Percentiles rank a stretch among this genome's conserved stretches.
Conservation (phyloP, 2,888 invertebrate species). For the Rapana venosa region DNA sequence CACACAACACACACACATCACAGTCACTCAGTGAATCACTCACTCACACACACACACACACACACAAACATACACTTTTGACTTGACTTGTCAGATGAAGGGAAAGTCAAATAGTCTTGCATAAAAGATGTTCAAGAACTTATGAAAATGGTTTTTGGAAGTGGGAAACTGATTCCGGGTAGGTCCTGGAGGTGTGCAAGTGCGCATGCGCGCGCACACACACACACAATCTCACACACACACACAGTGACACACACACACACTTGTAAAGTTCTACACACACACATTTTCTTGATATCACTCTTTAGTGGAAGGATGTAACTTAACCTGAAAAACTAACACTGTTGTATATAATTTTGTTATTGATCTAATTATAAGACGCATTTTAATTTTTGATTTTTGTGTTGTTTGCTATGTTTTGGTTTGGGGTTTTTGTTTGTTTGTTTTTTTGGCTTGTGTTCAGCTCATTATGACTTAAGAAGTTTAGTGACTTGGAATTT, state of each 20-base stretch:
- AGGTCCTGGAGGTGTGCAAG: no score
- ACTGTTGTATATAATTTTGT: not conserved
- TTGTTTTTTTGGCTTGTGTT: not conserved
- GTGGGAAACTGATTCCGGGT: no score
- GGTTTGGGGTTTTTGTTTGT: not conserved
- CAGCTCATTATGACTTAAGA: not conserved
- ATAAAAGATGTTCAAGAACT: no score
- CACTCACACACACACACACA: no score
- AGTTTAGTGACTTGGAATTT: no score
- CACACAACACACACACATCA: no score
- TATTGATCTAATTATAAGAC: not conserved
- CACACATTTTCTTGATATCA: no score
- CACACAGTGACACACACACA: not conserved
- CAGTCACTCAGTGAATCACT: no score
- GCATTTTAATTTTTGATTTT: not conserved
- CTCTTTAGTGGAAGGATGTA: not conserved
- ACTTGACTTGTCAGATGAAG: no score
- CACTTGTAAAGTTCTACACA: not conserved
- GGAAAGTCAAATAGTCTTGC: no score
- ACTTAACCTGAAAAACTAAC: not conserved
- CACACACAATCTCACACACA: slow-evolving; percentile 32
- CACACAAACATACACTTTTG: no score
- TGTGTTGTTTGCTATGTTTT: not conserved
- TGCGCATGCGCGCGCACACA: not conserved
- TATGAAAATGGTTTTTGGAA: no score